Evolutionary conservation across 1,140 invertebrate genomes (phyloP).

Genomic region (Neotoxoptera formosana): DNA sequence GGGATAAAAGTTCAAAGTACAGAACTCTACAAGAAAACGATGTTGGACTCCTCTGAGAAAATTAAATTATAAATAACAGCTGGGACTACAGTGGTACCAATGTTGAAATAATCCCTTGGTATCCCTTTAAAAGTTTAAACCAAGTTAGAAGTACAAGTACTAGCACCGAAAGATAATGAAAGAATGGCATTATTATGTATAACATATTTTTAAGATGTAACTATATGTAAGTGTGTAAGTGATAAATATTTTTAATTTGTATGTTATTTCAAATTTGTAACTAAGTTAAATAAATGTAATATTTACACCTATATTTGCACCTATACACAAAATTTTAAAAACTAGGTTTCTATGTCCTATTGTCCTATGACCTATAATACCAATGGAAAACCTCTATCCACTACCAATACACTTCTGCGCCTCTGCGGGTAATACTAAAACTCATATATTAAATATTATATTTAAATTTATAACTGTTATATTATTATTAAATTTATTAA

Average conservation of each 20-base stretch:
- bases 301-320: too few species aligned
- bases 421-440: too few species aligned
- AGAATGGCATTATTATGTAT: background rate
- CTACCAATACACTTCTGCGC: too few species aligned
- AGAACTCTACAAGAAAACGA: background rate
- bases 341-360: too few species aligned
- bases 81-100: slow-evolving; percentile 46
- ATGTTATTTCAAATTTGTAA: background rate
- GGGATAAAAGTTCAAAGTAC: background rate
- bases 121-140: background rate
- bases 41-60: background rate
- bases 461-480: too few species aligned
- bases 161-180: background rate
- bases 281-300: background rate
- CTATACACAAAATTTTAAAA: background rate
- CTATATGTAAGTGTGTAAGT: background rate
- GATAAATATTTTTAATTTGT: too few species aligned
- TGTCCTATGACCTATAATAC: too few species aligned
- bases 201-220: too few species aligned
- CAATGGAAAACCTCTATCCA: too few species aligned
- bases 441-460: too few species aligned
- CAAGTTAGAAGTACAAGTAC: too few species aligned
- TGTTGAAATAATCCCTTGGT: background rate
- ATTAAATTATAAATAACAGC: slow-evolving; percentile 34
- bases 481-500: too few species aligned